Percentiles rank a stretch among this genome's conserved stretches.
Evolutionary conservation across 1,140 invertebrate species (phyloP).

Genomic region (Neotoxoptera formosana): DNA sequence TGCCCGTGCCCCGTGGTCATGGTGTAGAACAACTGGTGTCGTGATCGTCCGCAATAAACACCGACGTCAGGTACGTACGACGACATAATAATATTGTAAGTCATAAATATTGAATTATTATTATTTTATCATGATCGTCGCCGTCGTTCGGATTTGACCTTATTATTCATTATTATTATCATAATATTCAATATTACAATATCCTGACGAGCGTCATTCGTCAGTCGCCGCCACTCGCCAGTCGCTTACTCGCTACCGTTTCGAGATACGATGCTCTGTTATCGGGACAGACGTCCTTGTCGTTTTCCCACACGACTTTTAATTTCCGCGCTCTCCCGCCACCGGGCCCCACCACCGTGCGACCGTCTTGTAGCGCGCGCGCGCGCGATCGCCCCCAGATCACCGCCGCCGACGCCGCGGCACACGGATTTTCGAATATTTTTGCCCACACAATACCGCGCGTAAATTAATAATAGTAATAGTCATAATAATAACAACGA

Average conservation of each 20-base stretch:
- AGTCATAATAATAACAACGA: neutral
- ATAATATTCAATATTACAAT: neutral
- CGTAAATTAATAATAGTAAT: neutral
- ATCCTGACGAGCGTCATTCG: neutral
- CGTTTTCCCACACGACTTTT: neutral
- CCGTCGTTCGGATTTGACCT: neutral
- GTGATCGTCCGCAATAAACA: neutral
- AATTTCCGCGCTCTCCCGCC: conserved; percentile 18
- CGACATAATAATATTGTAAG: too few relatives aligned
- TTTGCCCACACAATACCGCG: neutral
- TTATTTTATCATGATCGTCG: neutral
- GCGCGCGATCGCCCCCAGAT: neutral
- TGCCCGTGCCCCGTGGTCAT: too few relatives aligned
- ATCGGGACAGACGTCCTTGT: conserved; percentile 28
- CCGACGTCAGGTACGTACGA: neutral
- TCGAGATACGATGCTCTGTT: too few relatives aligned
- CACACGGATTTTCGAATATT: conserved; percentile 25
- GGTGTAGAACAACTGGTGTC: neutral
- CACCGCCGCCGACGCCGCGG: neutral
- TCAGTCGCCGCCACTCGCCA: neutral
- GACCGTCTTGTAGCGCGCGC: neutral
- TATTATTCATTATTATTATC: neutral
- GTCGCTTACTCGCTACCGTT: neutral
- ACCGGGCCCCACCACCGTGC: neutral
- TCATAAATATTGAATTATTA: neutral